Evolutionary conservation across 2,888 invertebrate species (phyloP), one percentile per base, ranked within the genome.

Genomic region (Anthrax anthrax): DNA sequence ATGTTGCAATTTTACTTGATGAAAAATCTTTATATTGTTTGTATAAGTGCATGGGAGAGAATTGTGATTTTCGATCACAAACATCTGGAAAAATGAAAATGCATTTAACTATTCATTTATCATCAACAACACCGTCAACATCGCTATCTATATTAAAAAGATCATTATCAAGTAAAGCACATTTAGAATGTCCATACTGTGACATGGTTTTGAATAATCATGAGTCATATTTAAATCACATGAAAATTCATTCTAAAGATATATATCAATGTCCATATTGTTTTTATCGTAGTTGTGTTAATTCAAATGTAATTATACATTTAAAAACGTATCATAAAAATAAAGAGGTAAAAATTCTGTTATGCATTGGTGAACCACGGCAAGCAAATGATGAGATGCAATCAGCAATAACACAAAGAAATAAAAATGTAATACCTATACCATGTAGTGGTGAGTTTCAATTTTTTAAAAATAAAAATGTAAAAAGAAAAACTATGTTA

Each of bases 241-340:
- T 82, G 14, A 72, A 76, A 42, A 71, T 73, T 23, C 84, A 85
- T 56, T 72, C 72, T 0, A 65, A 70, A 45, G 79, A 81, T 55
- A 67, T 70, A 27, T 82, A 66, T 55, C 76, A 76, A 29, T 85
- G 85, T 56, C 68, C 66, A 4, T 71, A 74, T 52, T 85, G 85
- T 57, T 77, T 83, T 56, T 84, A 83, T 60, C 69, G 84, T 42
- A 77, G 78, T 12, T 49, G 44, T 36, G 44, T 43, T 18, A 39
- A 29, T 3, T 17, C n/a, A 14, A 50, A 52, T 45, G 49, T 53
- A 10, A 14, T 44, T 3, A 29, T 39, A 10, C 55, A 55, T 47
- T 14, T 48, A 1, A 37, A 42, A 4, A n/a, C 18, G 1, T 46
- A 47, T 47, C 55, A 55, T 45, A 16, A 14, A 13, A 16, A 12